A percentile compares a stretch with the other conserved stretches of the same genome.
These are phyloP conservation scores for Vireo altiloquus DNA, from an alignment of 2,113 vertebrate genomes.

Conservation along the genomic window DNA sequence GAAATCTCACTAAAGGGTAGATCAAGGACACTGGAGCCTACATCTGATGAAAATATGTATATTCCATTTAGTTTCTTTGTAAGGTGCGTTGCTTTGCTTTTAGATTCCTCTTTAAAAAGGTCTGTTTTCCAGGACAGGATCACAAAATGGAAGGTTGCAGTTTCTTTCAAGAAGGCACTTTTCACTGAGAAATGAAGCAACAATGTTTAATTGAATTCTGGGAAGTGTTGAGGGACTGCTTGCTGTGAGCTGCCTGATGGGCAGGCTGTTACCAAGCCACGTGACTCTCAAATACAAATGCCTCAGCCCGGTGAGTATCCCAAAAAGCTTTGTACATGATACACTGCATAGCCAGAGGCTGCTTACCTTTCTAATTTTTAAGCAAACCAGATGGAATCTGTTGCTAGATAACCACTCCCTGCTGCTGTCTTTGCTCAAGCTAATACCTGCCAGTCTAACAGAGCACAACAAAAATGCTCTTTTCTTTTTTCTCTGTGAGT, in stretches of 20 bases:
- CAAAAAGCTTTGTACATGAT: background rate
- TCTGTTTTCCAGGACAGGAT: background rate
- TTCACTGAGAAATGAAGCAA: conserved; percentile 7
- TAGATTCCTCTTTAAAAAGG: background rate
- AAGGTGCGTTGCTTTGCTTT: background rate
- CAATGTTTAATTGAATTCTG: conserved; percentile 8
- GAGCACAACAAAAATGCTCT: background rate
- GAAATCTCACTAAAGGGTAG: background rate
- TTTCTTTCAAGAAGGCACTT: background rate
- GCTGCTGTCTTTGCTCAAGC: background rate
- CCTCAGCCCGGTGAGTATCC: background rate
- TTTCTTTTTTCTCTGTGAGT: background rate
- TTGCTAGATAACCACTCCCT: background rate
- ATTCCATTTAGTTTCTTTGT: background rate
- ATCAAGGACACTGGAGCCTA: background rate
- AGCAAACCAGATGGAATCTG: conserved; percentile 24
- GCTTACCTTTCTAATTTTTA: conserved; percentile 47
- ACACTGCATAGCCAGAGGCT: background rate
- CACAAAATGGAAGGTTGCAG: background rate
- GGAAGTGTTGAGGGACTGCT: background rate
- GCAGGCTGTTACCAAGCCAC: conserved; percentile 31
- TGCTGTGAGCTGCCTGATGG: background rate
- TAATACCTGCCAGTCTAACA: background rate
- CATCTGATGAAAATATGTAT: background rate
- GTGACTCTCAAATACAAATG: background rate